A percentile compares a stretch with the other conserved stretches of the same genome.
phyloP scores from a whole-genome alignment of 2,888 invertebrate species.

The Athalia rosae region DNA sequence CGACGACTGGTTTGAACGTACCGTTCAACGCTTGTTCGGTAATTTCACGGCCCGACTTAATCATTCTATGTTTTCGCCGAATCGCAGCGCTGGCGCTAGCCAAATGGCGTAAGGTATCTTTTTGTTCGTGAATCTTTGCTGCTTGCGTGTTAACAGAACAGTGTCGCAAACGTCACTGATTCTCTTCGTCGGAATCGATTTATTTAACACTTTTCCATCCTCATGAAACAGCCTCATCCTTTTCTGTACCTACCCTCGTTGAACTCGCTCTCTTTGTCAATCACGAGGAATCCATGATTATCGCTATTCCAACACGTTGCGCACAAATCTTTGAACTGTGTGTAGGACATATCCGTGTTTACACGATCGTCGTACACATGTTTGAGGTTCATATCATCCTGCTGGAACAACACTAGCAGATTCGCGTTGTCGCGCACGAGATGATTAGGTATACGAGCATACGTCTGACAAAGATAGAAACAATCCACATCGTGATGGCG shows the following conservation, averaged over 20 bases:
- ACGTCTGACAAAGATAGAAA: slow-evolving; percentile 51
- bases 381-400: slow-evolving; percentile 56
- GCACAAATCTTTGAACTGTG: slow-evolving; percentile 52
- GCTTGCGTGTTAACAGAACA: slow-evolving; percentile 42
- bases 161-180: slow-evolving; percentile 17
- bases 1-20: too few species aligned
- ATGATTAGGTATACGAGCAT: slow-evolving; percentile 65
- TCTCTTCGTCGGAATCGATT: slow-evolving; percentile 14
- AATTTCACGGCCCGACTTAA: too few species aligned
- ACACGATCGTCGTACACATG: slow-evolving; percentile 57
- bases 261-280: slow-evolving; percentile 54
- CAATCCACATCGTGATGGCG: slow-evolving; percentile 47
- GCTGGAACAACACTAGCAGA: slow-evolving; percentile 53
- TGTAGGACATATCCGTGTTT: slow-evolving; percentile 53
- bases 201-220: slow-evolving; percentile 44
- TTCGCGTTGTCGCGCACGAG: slow-evolving; percentile 54
- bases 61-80: slow-evolving; percentile 45
- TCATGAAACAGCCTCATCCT: slow-evolving; percentile 50
- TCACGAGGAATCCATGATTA: slow-evolving; percentile 54
- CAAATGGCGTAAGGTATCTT: slow-evolving; percentile 46
- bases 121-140: slow-evolving; percentile 31
- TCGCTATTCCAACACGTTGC: slow-evolving; percentile 53
- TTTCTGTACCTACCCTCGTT: slow-evolving; percentile 53
- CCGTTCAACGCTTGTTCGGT: too few species aligned
- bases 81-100: slow-evolving; percentile 51